Base-by-base conservation (phyloP, 1,140 invertebrate genomes). In the Caenorhabditis briggsae region DNA sequence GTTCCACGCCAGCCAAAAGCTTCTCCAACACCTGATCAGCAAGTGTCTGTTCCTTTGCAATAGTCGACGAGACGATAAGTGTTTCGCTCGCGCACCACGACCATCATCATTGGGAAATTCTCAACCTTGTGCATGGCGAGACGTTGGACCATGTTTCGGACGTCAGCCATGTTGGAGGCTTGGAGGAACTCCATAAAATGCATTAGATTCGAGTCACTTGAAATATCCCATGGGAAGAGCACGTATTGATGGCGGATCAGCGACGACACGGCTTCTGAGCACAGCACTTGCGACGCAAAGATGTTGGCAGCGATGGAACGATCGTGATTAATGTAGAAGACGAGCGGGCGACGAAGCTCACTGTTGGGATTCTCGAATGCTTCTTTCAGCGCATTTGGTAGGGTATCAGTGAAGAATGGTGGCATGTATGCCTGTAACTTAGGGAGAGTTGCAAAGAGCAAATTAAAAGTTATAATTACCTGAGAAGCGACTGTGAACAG, bases 311-410 rank as follows among this genome's bases (percentile, higher is more conserved):
- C 85, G 41, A 86, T 70, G 16, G 64, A 55, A 20, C 53, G 48
- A n/a, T 86, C 85, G 41, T 86, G 74, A 50, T 86, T 70, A 18
- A 86, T 86, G 56, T 86, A 86, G 55, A 86, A 48, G 20, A 70
- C 74, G 11, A 86, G 50, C 9, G 85, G 85, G 25, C 78, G 59
- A 25, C 85, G 70, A 8, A 50, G 74, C 41, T 86, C 85, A 48
- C 20, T 83, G 23, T 59, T 59, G 9, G 85, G 85, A 23, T 43
- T 16, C 5, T 86, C 82, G 56, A 86, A 86, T 9, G 85, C 85
- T 56, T 86, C 85, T 48, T 55, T 58, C 11, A 82, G 18, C 5
- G 85, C 70, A 12, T 61, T 65, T 18, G n/a, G 74, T 14, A 86
- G 78, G 0, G 85, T n/a, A 7, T 86, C 74, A 12, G 59, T 82